Base-by-base conservation (phyloP, 2,888 invertebrate species). In the Malthinus flaveolus region DNA sequence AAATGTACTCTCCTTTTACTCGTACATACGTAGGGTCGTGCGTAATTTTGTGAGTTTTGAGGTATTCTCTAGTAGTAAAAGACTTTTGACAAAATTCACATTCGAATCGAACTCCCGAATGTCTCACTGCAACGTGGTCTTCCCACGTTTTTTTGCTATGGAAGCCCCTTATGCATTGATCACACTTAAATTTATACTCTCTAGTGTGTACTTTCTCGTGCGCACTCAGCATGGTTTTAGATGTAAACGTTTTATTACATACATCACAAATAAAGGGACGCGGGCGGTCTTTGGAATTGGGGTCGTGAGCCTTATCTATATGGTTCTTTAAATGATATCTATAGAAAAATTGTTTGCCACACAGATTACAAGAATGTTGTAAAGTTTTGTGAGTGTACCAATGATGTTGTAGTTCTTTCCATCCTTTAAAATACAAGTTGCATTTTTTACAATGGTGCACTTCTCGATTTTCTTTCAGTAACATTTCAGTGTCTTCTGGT, bases 201-300 rank as follows among this genome's bases (percentile, higher is more conserved):
- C 75, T 73, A 1, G 71, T 74, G 51, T 75, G 74, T 39, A 71
- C 68, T 33, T 47, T 45, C 33, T 46, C 55, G 33, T 62, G 61
- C 9, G 55, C 39, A 15, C 32, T 47, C 39, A 57, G 55, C 33
- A 37, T 47, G 32, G 39, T 36, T 13, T 70, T 70, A 56, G 74
- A 74, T 4, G 74, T 72, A 51, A 76, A 78, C 7, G 67, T 55
- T 60, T 73, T 74, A 1, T 66, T 68, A 57, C 78, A 78, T 12
- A 69, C 50, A 2, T 54, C 54, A 56, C 77, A 78, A 34, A 66
- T 63, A 42, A 23, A 55, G 74, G 75, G 1, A 76, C 77, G 23
- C 5, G 23, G 23, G 2, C 23, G 23, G 3, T 23, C 23, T 23
- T 5, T 5, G 2, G 23, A 23, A 23, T 23, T 23, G n/a, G n/a